These are phyloP conservation scores for Nicator chloris DNA, from an alignment of 2,113 vertebrate species.

Conservation along the genomic window DNA sequence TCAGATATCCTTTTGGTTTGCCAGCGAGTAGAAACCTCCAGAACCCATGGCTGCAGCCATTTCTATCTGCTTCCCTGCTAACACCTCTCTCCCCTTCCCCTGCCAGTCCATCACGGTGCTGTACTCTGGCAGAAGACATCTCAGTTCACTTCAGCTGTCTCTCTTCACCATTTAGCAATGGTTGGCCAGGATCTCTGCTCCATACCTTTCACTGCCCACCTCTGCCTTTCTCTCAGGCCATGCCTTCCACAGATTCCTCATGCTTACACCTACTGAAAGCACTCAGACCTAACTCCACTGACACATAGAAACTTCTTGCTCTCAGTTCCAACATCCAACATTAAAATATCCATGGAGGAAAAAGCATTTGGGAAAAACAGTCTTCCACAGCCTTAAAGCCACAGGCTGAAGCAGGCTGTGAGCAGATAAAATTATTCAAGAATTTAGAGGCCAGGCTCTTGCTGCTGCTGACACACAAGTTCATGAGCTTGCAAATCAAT, in stretches of 20 bases:
- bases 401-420: neutral
- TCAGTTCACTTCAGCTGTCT: neutral
- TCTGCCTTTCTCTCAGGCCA: neutral
- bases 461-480: neutral
- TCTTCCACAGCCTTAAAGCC: neutral
- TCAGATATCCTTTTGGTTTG: neutral
- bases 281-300: neutral
- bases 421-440: neutral
- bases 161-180: neutral
- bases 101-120: rapidly evolving
- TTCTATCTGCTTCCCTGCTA: neutral
- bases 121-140: neutral
- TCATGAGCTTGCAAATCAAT: neutral
- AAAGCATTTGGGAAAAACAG: neutral
- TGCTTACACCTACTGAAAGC: neutral
- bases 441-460: neutral
- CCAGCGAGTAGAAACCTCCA: neutral
- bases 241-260: neutral
- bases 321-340: neutral
- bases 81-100: neutral
- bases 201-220: neutral
- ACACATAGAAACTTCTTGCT: rapidly evolving
- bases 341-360: neutral
- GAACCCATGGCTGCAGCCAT: neutral
- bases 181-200: neutral